Conservation (phyloP, 2,888 invertebrate species). For the Nemotelus nigrinus region DNA sequence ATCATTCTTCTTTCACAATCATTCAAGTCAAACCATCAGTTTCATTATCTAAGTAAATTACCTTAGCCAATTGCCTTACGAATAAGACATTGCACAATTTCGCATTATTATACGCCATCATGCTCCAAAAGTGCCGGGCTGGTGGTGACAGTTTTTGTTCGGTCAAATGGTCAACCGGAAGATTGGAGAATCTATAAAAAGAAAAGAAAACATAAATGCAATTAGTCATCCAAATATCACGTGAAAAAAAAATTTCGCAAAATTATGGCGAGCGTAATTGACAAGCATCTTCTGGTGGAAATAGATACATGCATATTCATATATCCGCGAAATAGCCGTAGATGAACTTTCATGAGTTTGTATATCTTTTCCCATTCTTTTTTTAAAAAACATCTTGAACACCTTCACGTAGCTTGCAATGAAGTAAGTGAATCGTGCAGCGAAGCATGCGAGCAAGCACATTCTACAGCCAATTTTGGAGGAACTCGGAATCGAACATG, state of each 20-base stretch:
- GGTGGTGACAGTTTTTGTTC: conserved; percentile 75
- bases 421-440: not conserved
- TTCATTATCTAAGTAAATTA: conserved; percentile 52
- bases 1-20: too few species aligned
- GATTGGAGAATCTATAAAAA: conserved; percentile 66
- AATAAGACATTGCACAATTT: conserved; percentile 90
- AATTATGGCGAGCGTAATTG: not conserved
- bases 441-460: not conserved
- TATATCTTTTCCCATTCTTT: too few species aligned
- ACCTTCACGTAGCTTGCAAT: too few species aligned
- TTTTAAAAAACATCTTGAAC: too few species aligned
- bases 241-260: not conserved
- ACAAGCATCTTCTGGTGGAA: not conserved
- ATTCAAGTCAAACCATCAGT: too few species aligned
- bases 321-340: too few species aligned
- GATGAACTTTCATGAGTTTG: too few species aligned
- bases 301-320: too few species aligned
- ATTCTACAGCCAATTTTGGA: not conserved
- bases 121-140: conserved; percentile 76
- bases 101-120: conserved; percentile 90
- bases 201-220: conserved; percentile 53
- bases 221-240: not conserved
- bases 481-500: not conserved
- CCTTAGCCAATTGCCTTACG: conserved; percentile 78
- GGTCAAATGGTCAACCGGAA: conserved; percentile 67